Evolutionary conservation across 2,113 vertebrate genomes (phyloP), one percentile per base, ranked within the genome.

Genomic region (Notiomystis cincta): DNA sequence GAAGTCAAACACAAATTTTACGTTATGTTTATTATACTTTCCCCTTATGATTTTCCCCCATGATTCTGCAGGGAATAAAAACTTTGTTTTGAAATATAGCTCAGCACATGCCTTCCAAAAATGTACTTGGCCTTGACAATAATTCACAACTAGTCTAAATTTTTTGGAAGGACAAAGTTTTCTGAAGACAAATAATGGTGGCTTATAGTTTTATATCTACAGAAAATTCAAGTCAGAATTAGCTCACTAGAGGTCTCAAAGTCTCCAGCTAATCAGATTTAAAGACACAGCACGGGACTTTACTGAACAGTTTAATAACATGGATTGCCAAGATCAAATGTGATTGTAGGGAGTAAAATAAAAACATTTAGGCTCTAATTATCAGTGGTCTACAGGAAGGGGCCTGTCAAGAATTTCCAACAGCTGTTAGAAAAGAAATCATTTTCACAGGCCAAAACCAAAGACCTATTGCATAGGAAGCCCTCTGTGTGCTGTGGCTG

Each of bases 371-470:
- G 37, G 35, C 11, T 62, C 27, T 67, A 81, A 81, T 88, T 82
- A 85, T 44, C 51, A 48, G 18, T 0, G 0, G 51, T 25, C n/a
- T 70, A 17, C n/a, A 47, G 30, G 84, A 90, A 82, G 25, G 19
- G 17, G 35, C 27, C 27, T 54, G 37, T 35, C 31, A 92, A 58
- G 88, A 89, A n/a, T 62, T 37, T 89, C 45, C 42, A 82, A 60
- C 14, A 80, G 19, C 21, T 73, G 21, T 75, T 81, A 38, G 58
- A 61, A 80, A 62, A 44, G 1, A 77, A 82, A 71, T 61, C 0
- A 57, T 58, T 91, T 93, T 90, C 70, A 65, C 57, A 71, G 60
- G 40, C 40, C 33, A 89, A 82, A 89, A 37, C 45, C 47, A 82
- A 87, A 60, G 35, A 9, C 23, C 11, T 38, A 15, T 8, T 47